Percentiles rank a stretch among this genome's conserved stretches.
These are phyloP conservation scores for Leptinotarsa texana DNA, from an alignment of 1,140 invertebrate species.

Conservation along the genomic window DNA sequence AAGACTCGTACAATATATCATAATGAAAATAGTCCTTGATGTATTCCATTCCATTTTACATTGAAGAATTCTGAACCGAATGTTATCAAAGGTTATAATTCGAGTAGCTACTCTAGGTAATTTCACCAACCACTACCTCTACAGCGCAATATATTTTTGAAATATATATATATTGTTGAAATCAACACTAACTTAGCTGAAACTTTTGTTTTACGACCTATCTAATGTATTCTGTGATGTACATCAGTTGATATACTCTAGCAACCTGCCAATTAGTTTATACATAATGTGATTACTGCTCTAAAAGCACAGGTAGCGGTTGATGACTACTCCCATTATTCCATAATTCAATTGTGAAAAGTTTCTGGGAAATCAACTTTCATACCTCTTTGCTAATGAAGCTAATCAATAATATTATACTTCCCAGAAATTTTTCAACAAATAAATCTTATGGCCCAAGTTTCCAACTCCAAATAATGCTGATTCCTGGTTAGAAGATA, in stretches of 20 bases:
- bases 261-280: background rate
- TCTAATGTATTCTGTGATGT: too few species aligned
- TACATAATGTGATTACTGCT: background rate
- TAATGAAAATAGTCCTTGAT: too few species aligned
- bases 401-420: too few species aligned
- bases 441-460: too few species aligned
- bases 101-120: background rate
- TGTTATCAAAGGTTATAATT: background rate
- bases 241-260: too few species aligned
- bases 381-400: too few species aligned
- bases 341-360: background rate
- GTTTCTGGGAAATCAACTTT: conserved; percentile 3
- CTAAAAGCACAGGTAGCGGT: background rate
- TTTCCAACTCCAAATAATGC: too few species aligned
- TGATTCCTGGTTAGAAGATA: too few species aligned
- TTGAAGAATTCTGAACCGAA: too few species aligned
- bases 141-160: background rate
- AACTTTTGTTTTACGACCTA: background rate
- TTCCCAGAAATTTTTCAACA: too few species aligned
- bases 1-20: too few species aligned
- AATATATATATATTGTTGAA: background rate
- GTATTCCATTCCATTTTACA: too few species aligned
- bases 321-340: background rate
- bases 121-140: background rate
- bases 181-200: background rate